Evolutionary conservation across 30 jellyfish, hydroid and myxozoan genomes (phyloP).

Genomic region (Turritopsis dohrnii): DNA sequence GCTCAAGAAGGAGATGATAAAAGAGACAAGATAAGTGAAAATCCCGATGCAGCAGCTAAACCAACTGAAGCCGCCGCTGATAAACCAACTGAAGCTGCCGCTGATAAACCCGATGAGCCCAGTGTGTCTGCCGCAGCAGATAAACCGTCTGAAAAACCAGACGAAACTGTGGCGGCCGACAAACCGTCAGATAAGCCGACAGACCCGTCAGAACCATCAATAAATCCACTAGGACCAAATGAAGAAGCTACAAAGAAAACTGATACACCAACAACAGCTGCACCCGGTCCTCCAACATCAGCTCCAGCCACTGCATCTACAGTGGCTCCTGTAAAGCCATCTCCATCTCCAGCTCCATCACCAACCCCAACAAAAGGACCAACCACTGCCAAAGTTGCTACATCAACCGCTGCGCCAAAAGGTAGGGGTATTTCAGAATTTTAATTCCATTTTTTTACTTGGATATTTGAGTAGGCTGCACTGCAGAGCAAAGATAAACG

Average conservation of each 20-base stretch:
- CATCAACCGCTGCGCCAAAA: constrained; percentile 15
- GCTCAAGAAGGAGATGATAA: constrained; percentile 81
- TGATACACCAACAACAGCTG: constrained; percentile 47
- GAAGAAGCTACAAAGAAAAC: constrained; percentile 36
- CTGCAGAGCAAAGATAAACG: background rate
- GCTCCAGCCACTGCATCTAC: constrained; percentile 34
- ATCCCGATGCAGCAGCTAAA: constrained; percentile 22
- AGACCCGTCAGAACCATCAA: constrained; percentile 30
- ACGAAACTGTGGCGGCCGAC: constrained; percentile 18
- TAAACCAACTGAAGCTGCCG: constrained; percentile 18
- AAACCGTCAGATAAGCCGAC: constrained; percentile 6
- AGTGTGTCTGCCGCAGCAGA: background rate
- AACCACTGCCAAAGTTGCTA: constrained; percentile 29
- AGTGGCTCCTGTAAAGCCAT: constrained; percentile 17
- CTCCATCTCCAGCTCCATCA: constrained; percentile 28
- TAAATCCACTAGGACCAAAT: constrained; percentile 25
- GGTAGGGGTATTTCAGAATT: background rate
- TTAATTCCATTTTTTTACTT: background rate
- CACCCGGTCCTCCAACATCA: background rate
- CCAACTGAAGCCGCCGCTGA: constrained; percentile 21
- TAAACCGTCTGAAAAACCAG: background rate
- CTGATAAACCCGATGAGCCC: constrained; percentile 1
- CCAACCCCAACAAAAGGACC: constrained; percentile 21
- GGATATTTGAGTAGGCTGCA: background rate
- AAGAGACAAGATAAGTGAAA: constrained; percentile 42